These are phyloP conservation scores for Pseudomyrmex concolor DNA, from an alignment of 1,140 invertebrate species.

Conservation along the genomic window DNA sequence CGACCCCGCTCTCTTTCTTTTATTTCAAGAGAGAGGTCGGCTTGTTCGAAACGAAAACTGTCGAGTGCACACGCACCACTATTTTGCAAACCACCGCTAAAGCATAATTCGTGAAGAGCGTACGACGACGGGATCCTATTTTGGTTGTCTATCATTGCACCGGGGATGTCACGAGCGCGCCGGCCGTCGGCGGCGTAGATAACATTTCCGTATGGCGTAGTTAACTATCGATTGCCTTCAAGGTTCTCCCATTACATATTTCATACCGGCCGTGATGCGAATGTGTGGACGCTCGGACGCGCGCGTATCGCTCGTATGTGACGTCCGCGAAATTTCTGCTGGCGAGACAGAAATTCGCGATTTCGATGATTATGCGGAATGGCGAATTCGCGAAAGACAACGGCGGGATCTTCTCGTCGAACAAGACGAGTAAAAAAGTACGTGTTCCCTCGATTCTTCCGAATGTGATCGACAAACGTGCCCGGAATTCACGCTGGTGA, in stretches of 20 bases:
- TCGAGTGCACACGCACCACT: neutral
- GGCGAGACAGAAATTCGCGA: neutral
- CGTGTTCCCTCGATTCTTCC: neutral
- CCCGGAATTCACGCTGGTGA: neutral
- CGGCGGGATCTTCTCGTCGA: neutral
- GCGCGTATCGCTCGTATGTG: constrained; percentile 11
- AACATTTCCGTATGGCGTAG: constrained; percentile 75
- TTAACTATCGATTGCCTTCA: constrained; percentile 79
- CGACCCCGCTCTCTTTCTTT: too few species aligned
- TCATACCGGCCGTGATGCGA: constrained; percentile 69
- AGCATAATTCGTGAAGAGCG: constrained; percentile 26
- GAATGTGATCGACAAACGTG: neutral
- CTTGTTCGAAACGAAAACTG: neutral
- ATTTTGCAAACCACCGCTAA: neutral
- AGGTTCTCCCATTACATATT: constrained; percentile 80
- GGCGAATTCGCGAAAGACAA: neutral
- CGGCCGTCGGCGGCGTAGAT: constrained; percentile 44
- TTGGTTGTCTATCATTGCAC: constrained; percentile 13
- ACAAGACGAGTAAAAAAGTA: neutral
- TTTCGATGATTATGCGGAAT: neutral
- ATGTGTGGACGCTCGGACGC: constrained; percentile 29
- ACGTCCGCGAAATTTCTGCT: constrained; percentile 24
- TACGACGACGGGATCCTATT: constrained; percentile 16
- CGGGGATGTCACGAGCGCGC: neutral
- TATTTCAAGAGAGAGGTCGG: neutral